A percentile compares a stretch with the other conserved stretches of the same genome.
Conservation (phyloP, 2,797 vertebrate species). For the Acestrorhynchus altus region DNA sequence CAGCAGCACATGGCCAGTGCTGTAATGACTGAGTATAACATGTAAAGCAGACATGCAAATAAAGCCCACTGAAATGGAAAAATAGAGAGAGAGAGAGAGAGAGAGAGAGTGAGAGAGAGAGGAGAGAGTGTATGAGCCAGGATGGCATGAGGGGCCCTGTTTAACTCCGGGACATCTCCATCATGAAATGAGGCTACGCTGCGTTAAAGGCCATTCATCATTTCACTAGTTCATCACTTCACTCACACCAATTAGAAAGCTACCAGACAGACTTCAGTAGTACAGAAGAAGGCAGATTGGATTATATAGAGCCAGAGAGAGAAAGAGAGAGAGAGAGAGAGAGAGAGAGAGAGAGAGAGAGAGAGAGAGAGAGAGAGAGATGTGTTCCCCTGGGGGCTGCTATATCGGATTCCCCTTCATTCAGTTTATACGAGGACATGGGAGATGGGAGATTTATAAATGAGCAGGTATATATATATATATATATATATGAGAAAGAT, state of each 20-base stretch:
- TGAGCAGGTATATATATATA: no score
- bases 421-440: conserved; percentile 21
- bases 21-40: background rate
- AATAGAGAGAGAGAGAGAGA: conserved; percentile 48
- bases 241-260: conserved; percentile 64
- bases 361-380: conserved; percentile 27
- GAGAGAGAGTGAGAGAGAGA: conserved; percentile 51
- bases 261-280: conserved; percentile 67
- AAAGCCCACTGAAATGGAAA: background rate
- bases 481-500: no score
- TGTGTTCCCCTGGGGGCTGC: conserved; percentile 40
- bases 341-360: conserved; percentile 22
- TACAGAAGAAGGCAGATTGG: conserved; percentile 74
- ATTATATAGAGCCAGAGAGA: conserved; percentile 62
- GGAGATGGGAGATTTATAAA: background rate
- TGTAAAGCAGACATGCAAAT: background rate
- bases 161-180: conserved; percentile 76
- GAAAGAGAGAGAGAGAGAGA: conserved; percentile 14
- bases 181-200: conserved; percentile 66
- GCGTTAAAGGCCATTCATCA: conserved; percentile 52
- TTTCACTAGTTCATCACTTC: conserved; percentile 39
- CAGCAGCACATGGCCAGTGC: no score
- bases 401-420: conserved; percentile 48
- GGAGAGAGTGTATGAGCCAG: conserved; percentile 62
- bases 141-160: conserved; percentile 70